Evolutionary conservation across 2,113 vertebrate species (phyloP).

Genomic region (Addax nasomaculatus): DNA sequence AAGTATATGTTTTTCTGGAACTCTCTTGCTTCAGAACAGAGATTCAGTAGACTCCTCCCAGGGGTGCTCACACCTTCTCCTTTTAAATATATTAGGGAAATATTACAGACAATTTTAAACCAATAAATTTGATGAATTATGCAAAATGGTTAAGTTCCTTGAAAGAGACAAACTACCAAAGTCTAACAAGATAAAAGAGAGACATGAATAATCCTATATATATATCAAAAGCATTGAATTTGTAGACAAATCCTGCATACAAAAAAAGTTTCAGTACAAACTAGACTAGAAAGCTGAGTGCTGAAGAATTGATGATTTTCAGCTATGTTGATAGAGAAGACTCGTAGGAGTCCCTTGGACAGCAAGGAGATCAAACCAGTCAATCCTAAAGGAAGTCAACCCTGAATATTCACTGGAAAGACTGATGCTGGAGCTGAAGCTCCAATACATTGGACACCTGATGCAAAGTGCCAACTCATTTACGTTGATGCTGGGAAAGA

Average conservation of each 20-base stretch:
- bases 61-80: background rate
- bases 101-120: background rate
- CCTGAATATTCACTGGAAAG: background rate
- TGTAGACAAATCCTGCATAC: background rate
- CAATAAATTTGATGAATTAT: background rate
- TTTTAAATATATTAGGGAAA: background rate
- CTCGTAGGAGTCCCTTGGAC: background rate
- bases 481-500: background rate
- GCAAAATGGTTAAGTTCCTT: background rate
- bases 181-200: background rate
- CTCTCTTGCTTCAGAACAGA: background rate
- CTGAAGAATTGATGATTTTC: background rate
- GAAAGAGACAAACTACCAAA: background rate
- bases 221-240: background rate
- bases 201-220: background rate
- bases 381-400: background rate
- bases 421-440: background rate
- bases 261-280: background rate
- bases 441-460: background rate
- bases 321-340: background rate
- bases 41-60: accelerated
- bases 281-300: background rate
- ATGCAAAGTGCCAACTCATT: background rate
- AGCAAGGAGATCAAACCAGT: background rate
- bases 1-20: background rate